Evolutionary conservation across 2,797 vertebrate species (phyloP), one percentile per base, ranked within the genome.

Genomic region (Emydoidea blandingii): DNA sequence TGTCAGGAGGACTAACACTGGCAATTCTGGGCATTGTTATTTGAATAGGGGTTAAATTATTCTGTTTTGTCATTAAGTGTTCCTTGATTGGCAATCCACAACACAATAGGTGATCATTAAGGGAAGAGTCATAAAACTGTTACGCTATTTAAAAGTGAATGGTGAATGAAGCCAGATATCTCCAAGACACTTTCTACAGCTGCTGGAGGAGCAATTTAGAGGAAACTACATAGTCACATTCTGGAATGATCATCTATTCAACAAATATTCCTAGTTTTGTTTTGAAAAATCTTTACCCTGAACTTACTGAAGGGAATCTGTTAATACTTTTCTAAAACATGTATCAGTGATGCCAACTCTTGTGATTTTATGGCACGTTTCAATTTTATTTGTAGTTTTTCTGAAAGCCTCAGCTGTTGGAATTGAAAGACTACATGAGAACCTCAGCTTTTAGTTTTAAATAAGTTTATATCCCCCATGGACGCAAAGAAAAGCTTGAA

Each of bases 11-110:
- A 98, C 97, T 97, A 96, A 97, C 96, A 96, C 97, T 96, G 97
- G 97, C 98, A 97, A 97, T 98, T 98, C 98, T 98, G 97, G 95
- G 95, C 97, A 98, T 98, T 98, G 98, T 98, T 96, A 97, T 98
- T 97, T 93, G 98, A 99, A 98, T 98, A 98, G 97, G 98, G 98
- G 96, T 98, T 98, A 98, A 98, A 98, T 99, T 98, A 98, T 98
- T 98, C 98, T 98, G 98, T 98, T 98, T 98, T 98, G 98, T 98
- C 98, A 98, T 98, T 98, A 98, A 99, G 98, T 98, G 98, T 97
- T 98, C 97, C 98, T 98, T 99, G 99, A 99, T 99, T 99, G 98
- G 98, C 98, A 97, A 98, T 99, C 97, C 98, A 96, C 97, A 91
- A 87, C 97, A 98, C 98, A 98, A 99, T 98, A 97, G 98, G 96